Evolutionary conservation across 2,888 invertebrate species (phyloP), one percentile per base, ranked within the genome.

Genomic region (Aspidapion aeneum): DNA sequence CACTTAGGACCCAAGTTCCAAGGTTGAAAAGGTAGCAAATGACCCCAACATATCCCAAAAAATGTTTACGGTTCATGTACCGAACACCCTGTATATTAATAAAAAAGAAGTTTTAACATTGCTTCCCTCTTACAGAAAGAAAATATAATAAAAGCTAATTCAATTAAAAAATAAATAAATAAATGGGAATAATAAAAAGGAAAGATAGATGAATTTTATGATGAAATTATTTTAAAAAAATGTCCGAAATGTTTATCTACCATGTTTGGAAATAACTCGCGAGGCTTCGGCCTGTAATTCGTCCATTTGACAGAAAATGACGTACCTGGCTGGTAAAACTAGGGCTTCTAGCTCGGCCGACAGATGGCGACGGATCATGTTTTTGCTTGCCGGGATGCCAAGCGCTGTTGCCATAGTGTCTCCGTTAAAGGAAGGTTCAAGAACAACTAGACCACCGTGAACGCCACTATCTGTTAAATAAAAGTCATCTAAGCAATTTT

Each of bases 371-470:
- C 96, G 85, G 72, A 97, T 94, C 81, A 96, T 96, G 77, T 93
- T 94, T 79, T 96, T 95, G 48, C 94, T 92, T 17, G 93, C 91
- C 54, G 96, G 95, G 73, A 96, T 95, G 61, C 94, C 95, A 67
- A 95, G 84, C 0, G 95, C 93, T 7, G 93, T 93, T 57, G 96
- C 96, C 90, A 97, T 93, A 55, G 95, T 94, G 80, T 96, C 96
- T 22, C 95, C 94, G 62, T 92, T 94, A 81, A 97, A 96, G 16
- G 94, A 94, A 17, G 95, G 93, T 77, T 97, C 96, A 74, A 97
- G 81, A 17, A 96, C 96, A 60, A 96, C 94, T 68, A 97, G 82
- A 12, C 96, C 96, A 65, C 97, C 96, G 77, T 97, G 96, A 7
- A 97, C 94, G 71, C 97, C 97, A 76, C 94, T 95, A 80, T 96